phyloP scores from a whole-genome alignment of 2,797 vertebrate genomes.

The Molossus alvarezi region DNA sequence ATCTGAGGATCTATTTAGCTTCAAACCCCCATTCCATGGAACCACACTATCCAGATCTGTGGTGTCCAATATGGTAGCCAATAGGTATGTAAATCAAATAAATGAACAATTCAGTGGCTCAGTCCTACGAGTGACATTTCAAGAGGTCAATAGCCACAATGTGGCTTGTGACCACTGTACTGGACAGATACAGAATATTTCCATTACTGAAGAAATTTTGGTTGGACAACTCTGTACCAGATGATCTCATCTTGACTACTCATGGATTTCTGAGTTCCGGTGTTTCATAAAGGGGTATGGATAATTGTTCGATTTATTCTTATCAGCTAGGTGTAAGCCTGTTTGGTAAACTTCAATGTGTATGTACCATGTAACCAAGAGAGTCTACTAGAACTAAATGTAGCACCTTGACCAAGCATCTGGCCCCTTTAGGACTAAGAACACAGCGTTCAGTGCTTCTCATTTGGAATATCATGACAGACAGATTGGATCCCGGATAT shows the following conservation, averaged over 20 bases:
- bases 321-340: neutral
- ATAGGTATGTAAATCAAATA: conserved; percentile 8
- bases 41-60: neutral
- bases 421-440: conserved; percentile 9
- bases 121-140: neutral
- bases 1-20: neutral
- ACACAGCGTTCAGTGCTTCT: neutral
- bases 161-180: neutral
- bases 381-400: neutral
- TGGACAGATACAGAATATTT: neutral
- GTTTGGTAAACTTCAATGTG: neutral
- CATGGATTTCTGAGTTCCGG: neutral
- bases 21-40: neutral
- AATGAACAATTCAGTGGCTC: conserved; percentile 17
- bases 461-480: neutral
- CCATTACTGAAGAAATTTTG: conserved; percentile 3
- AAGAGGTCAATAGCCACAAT: neutral
- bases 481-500: neutral
- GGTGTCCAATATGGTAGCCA: neutral
- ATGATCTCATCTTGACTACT: conserved; percentile 19
- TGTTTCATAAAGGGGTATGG: neutral
- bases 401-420: neutral
- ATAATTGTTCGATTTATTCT: conserved; percentile 34
- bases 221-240: neutral
- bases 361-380: neutral